A percentile compares a stretch with the other conserved stretches of the same genome.
Evolutionary conservation across 2,113 vertebrate genomes (phyloP).

Genomic region (Phyllostomus hastatus): DNA sequence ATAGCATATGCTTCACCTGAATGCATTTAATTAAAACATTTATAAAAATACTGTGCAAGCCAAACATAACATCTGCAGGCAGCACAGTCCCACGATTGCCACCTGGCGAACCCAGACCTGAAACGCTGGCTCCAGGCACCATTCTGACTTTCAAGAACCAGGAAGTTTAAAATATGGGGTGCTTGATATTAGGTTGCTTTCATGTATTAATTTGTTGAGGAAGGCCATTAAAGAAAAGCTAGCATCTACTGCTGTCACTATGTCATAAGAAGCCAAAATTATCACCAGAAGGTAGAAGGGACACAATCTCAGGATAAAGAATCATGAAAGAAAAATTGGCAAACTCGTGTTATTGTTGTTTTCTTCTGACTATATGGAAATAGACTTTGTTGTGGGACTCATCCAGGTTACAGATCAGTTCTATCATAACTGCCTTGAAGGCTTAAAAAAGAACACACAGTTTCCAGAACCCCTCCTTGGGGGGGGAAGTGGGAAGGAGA

Average conservation of each 20-base stretch:
- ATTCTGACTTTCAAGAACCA: neutral
- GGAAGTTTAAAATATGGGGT: neutral
- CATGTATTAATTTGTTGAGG: neutral
- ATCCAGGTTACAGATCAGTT: neutral
- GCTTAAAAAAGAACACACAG: neutral
- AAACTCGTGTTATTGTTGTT: neutral
- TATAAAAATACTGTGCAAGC: slow-evolving; percentile 3
- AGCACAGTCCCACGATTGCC: neutral
- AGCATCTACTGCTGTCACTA: neutral
- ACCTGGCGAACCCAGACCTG: neutral
- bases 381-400: neutral
- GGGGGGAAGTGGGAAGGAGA: neutral
- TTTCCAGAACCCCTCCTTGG: neutral
- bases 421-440: neutral
- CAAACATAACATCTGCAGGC: slow-evolving; percentile 10
- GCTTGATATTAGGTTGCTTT: neutral
- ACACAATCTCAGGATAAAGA: neutral
- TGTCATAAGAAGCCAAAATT: slow-evolving; percentile 9
- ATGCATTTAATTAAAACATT: slow-evolving; percentile 43
- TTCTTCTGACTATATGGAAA: neutral
- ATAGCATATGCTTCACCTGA: slow-evolving; percentile 12
- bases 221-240: neutral
- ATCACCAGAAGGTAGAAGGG: neutral
- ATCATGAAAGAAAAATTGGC: neutral
- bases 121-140: neutral